Percentiles rank a stretch among this genome's conserved stretches.
These are phyloP conservation scores for Triops cancriformis DNA, from an alignment of 1,140 invertebrate genomes.

Conservation along the genomic window DNA sequence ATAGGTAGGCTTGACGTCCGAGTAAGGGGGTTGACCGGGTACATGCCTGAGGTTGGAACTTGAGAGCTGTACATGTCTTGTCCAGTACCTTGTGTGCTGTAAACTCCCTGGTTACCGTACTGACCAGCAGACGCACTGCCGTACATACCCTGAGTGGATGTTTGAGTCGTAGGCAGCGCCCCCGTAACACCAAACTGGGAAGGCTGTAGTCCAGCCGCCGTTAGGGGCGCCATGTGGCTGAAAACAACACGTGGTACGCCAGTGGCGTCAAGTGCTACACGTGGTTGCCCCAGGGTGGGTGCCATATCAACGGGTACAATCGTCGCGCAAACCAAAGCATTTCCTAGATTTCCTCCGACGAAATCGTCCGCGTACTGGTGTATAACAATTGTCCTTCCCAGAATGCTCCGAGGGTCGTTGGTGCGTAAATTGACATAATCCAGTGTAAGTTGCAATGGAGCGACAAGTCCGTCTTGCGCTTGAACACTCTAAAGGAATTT, in stretches of 20 bases:
- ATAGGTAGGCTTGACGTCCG: too few species aligned
- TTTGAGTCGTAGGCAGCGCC: background rate
- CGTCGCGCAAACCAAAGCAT: background rate
- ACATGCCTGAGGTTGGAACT: background rate
- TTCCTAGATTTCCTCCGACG: background rate
- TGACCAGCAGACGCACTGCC: background rate
- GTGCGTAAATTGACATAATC: conserved; percentile 7
- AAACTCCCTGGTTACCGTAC: background rate
- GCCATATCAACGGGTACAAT: background rate
- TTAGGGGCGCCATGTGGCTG: background rate
- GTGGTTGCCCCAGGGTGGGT: background rate
- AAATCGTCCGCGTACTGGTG: conserved; percentile 23
- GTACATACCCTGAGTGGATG: background rate
- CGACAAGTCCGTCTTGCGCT: background rate
- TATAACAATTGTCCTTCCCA: conserved; percentile 22
- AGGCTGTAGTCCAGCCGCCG: background rate
- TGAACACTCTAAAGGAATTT: background rate
- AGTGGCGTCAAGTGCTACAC: background rate
- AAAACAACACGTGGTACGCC: background rate
- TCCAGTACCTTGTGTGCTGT: background rate
- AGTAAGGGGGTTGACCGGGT: too few species aligned
- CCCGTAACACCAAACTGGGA: background rate
- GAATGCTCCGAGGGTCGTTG: conserved; percentile 2
- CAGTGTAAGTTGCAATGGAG: background rate
- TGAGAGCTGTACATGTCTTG: background rate